Conservation (phyloP, 2,888 invertebrate genomes). For the Odontomyia ornata region DNA sequence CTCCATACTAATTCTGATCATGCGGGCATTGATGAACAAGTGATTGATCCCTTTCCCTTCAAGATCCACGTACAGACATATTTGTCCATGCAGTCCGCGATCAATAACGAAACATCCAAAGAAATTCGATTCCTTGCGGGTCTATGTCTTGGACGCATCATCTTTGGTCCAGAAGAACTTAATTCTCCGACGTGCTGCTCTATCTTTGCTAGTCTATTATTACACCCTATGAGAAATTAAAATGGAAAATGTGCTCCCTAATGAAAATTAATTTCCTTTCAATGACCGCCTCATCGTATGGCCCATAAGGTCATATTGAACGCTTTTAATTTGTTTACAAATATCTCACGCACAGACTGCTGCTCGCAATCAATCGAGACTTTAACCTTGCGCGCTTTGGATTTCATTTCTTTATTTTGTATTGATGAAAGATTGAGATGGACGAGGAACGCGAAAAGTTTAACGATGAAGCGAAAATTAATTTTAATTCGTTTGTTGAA, state of each 20-base stretch:
- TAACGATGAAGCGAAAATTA: not conserved
- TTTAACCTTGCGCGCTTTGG: not conserved
- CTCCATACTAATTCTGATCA: too few relatives aligned
- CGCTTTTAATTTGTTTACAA: conserved; percentile 38
- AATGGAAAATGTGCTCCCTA: conserved; percentile 4
- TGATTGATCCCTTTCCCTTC: not conserved
- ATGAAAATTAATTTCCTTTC: conserved; percentile 40
- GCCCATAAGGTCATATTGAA: conserved; percentile 22
- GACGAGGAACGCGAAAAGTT: not conserved
- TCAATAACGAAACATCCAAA: too few relatives aligned
- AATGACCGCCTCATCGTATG: not conserved
- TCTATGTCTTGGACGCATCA: not conserved
- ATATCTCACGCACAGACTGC: conserved; percentile 23
- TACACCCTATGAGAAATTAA: not conserved
- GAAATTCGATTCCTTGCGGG: not conserved
- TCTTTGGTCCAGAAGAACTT: not conserved
- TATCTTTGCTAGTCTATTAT: not conserved
- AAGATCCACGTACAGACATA: not conserved
- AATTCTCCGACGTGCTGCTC: not conserved
- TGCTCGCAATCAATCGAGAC: conserved; percentile 21
- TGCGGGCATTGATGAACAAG: too few relatives aligned
- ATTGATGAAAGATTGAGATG: not conserved
- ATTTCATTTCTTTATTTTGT: not conserved
- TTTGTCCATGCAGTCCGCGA: not conserved
- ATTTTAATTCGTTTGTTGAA: not conserved